These are phyloP conservation scores for Rhadina sibilatrix DNA, from an alignment of 2,113 vertebrate genomes.

Conservation along the genomic window DNA sequence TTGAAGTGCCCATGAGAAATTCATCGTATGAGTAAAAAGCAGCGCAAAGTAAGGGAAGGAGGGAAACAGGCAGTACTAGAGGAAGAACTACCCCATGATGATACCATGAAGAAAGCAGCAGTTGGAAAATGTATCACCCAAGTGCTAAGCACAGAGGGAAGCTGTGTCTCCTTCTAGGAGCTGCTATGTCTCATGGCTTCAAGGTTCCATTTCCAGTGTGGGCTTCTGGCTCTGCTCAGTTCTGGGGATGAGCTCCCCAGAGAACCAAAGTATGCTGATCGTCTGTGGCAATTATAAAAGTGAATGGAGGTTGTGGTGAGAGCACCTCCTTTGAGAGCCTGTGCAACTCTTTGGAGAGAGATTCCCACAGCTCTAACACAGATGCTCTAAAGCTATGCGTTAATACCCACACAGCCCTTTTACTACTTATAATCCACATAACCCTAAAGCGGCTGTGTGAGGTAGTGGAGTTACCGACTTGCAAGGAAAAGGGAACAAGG, in stretches of 20 bases:
- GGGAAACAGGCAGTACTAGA: neutral
- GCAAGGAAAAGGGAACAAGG: neutral
- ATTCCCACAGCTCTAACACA: neutral
- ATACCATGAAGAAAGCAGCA: neutral
- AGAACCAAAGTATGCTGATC: neutral
- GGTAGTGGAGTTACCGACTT: neutral
- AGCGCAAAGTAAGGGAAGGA: neutral
- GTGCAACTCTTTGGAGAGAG: neutral
- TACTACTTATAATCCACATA: neutral
- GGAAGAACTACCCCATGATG: neutral
- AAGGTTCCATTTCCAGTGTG: neutral
- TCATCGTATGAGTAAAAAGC: neutral
- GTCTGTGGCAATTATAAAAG: neutral
- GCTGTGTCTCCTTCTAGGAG: neutral
- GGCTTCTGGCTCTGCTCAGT: neutral
- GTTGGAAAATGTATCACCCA: neutral
- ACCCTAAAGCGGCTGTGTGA: neutral
- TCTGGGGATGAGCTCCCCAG: neutral
- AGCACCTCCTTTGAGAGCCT: neutral
- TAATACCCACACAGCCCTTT: neutral
- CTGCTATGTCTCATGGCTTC: neutral
- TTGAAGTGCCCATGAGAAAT: neutral
- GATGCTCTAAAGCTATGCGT: neutral
- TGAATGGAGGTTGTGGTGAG: neutral
- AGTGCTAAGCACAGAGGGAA: neutral